phyloP scores from a whole-genome alignment of 2,797 vertebrate genomes.

The Melanotaenia pygmaea region DNA sequence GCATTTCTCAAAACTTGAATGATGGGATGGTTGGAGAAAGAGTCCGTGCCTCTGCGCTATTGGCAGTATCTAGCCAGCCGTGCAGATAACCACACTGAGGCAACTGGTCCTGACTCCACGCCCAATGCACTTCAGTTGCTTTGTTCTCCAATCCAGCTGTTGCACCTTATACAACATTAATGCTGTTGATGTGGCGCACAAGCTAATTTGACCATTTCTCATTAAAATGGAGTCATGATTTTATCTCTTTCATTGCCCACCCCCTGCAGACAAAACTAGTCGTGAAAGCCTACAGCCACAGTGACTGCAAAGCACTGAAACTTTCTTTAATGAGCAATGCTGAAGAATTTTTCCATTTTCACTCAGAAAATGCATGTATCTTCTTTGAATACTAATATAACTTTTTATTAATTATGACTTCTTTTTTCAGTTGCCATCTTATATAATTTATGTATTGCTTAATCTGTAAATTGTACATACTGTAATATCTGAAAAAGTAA shows the following conservation, averaged over 20 bases:
- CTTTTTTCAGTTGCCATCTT: slow-evolving; percentile 33
- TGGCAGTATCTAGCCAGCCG: slow-evolving; percentile 34
- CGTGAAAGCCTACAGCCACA: slow-evolving; percentile 31
- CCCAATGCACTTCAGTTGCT: slow-evolving; percentile 19
- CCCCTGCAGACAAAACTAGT: slow-evolving; percentile 31
- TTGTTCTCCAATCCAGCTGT: slow-evolving; percentile 27
- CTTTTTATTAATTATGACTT: slow-evolving; percentile 48
- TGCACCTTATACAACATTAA: slow-evolving; percentile 41
- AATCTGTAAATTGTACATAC: slow-evolving; percentile 77
- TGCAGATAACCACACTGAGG: not conserved
- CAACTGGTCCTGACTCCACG: slow-evolving; percentile 3
- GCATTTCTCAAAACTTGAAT: slow-evolving; percentile 39
- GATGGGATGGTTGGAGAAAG: slow-evolving; percentile 21
- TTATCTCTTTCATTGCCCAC: slow-evolving; percentile 20
- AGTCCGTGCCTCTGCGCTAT: slow-evolving; percentile 5
- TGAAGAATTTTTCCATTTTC: slow-evolving; percentile 35
- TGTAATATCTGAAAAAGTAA: slow-evolving; percentile 55
- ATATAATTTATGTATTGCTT: slow-evolving; percentile 62
- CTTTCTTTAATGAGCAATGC: slow-evolving; percentile 44
- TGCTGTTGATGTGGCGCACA: slow-evolving; percentile 22
- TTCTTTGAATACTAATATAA: slow-evolving; percentile 62
- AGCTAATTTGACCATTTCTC: slow-evolving; percentile 49
- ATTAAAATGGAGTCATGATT: slow-evolving; percentile 54
- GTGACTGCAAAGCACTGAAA: slow-evolving; percentile 38
- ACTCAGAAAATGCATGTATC: slow-evolving; percentile 46